Percentiles rank a stretch among this genome's conserved stretches.
These are phyloP conservation scores for Ibidorhyncha struthersii DNA, from an alignment of 2,113 vertebrate species.

Conservation along the genomic window DNA sequence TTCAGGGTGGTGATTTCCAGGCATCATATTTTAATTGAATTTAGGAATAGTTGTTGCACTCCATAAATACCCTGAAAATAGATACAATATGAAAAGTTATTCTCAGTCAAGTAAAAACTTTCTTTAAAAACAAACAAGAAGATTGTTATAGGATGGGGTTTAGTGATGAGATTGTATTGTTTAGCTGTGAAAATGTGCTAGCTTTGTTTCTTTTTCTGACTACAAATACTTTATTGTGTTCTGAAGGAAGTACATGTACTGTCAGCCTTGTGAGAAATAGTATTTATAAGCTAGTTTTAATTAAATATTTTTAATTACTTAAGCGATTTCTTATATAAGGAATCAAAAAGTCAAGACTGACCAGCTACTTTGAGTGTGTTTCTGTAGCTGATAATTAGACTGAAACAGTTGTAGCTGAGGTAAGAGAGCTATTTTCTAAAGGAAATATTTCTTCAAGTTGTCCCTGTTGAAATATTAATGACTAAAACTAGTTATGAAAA, in stretches of 20 bases:
- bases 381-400: not conserved
- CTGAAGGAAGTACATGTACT: not conserved
- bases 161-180: not conserved
- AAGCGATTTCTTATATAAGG: not conserved
- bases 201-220: not conserved
- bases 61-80: constrained; percentile 11
- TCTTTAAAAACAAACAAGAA: not conserved
- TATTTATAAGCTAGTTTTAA: not conserved
- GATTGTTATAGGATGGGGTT: not conserved
- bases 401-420: not conserved
- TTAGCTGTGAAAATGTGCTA: not conserved
- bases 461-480: not conserved
- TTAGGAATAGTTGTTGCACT: not conserved
- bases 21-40: not conserved
- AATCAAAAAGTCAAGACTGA: not conserved
- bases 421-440: not conserved
- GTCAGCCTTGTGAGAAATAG: not conserved
- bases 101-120: not conserved
- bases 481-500: not conserved
- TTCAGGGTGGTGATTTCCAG: constrained; percentile 65
- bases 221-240: not conserved
- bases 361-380: not conserved
- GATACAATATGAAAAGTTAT: not conserved
- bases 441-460: not conserved
- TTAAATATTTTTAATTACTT: not conserved